Evolutionary conservation across 2,888 invertebrate species (phyloP).

Genomic region (Drosophila paranaensis): DNA sequence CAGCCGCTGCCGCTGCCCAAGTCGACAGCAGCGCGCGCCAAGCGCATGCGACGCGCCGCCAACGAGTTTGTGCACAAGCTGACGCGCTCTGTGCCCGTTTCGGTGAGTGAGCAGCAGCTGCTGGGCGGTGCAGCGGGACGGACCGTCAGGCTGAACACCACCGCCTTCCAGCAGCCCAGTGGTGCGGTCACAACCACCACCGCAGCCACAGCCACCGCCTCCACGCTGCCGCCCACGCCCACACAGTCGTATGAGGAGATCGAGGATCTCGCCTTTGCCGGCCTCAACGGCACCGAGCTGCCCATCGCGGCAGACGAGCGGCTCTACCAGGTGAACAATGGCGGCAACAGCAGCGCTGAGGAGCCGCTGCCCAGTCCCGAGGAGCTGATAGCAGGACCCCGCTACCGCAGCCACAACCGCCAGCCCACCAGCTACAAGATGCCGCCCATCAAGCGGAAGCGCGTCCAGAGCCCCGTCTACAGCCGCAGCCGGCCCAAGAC

Average conservation of each 20-base stretch:
- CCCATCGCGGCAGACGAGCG: conserved; percentile 39
- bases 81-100: conserved; percentile 76
- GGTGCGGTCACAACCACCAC: conserved; percentile 26
- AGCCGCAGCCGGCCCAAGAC: conserved; percentile 55
- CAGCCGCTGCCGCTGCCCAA: neutral
- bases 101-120: conserved; percentile 68
- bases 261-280: conserved; percentile 83
- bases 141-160: conserved; percentile 80
- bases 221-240: conserved; percentile 6
- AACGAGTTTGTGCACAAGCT: conserved; percentile 81
- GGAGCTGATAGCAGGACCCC: conserved; percentile 80
- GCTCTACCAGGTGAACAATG: conserved; percentile 30
- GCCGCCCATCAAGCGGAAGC: conserved; percentile 73
- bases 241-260: conserved; percentile 71
- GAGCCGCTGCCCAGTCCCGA: conserved; percentile 83
- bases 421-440: conserved; percentile 37
- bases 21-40: neutral
- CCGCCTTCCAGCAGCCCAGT: conserved; percentile 73
- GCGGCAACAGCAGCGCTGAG: conserved; percentile 47
- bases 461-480: conserved; percentile 56
- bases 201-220: neutral
- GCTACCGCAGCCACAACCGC: conserved; percentile 66
- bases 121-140: conserved; percentile 61
- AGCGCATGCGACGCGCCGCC: conserved; percentile 63
- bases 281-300: conserved; percentile 81